These are phyloP conservation scores for Solenopsis invicta DNA, from an alignment of 1,140 invertebrate genomes.

Conservation along the genomic window DNA sequence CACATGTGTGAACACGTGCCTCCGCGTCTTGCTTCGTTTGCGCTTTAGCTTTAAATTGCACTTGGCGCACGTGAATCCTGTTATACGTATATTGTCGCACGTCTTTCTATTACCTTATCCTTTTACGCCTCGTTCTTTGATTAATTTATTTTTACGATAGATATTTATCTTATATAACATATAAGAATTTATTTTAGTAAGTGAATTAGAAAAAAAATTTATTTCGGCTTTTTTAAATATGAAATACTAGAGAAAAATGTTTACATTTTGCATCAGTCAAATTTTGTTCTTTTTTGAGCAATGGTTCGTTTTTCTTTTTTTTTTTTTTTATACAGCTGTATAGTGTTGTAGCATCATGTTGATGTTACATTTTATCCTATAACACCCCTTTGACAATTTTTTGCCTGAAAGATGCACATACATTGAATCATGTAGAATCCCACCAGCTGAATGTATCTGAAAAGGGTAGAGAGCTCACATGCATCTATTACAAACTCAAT, in stretches of 20 bases:
- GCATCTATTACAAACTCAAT: slow-evolving; percentile 54
- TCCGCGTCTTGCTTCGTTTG: slow-evolving; percentile 36
- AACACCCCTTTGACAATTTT: slow-evolving; percentile 41
- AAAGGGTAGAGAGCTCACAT: slow-evolving; percentile 1
- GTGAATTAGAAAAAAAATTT: background rate
- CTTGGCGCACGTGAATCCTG: slow-evolving; percentile 27
- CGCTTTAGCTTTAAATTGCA: slow-evolving; percentile 35
- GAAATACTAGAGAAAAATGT: slow-evolving; percentile 9
- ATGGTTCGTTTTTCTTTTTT: background rate
- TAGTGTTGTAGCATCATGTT: background rate
- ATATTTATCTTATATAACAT: background rate
- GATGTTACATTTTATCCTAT: slow-evolving; percentile 14
- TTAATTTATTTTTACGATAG: slow-evolving; percentile 5
- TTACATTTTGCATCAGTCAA: background rate
- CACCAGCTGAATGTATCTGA: background rate
- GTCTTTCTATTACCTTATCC: background rate
- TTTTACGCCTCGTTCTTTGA: background rate
- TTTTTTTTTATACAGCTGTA: background rate
- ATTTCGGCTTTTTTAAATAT: too few species aligned
- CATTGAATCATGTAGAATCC: background rate
- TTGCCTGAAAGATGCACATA: slow-evolving; percentile 12
- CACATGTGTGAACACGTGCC: slow-evolving; percentile 11
- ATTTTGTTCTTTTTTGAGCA: background rate
- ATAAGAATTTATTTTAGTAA: background rate
- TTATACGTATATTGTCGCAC: background rate